A percentile compares a stretch with the other conserved stretches of the same genome.
phyloP scores from a whole-genome alignment of 2,797 vertebrate species.

The Sebastes matsubarae region DNA sequence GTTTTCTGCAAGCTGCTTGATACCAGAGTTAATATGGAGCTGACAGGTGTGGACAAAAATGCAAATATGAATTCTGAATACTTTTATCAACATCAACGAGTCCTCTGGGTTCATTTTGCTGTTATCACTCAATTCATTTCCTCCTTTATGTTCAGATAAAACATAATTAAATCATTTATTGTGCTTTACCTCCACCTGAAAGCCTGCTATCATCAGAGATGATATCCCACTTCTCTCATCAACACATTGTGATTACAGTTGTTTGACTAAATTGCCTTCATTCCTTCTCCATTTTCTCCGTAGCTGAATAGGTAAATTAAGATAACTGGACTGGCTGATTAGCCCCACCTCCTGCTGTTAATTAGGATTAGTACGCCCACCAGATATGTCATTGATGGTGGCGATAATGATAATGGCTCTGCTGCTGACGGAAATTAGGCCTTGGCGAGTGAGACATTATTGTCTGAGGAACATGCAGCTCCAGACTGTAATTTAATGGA shows the following conservation, averaged over 20 bases:
- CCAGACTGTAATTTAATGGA: not conserved
- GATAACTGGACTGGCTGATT: constrained; percentile 46
- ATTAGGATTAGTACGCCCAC: constrained; percentile 50
- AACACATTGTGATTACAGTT: not conserved
- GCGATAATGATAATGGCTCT: constrained; percentile 27
- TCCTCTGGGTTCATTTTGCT: not conserved
- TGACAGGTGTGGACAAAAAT: constrained; percentile 11
- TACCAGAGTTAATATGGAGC: not conserved
- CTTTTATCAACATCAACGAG: not conserved
- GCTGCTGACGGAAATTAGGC: constrained; percentile 2
- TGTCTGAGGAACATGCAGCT: not conserved
- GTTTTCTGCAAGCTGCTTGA: constrained; percentile 9
- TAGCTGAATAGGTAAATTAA: constrained; percentile 32
- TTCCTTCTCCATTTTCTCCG: constrained; percentile 29
- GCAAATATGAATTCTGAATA: not conserved
- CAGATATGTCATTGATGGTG: constrained; percentile 28
- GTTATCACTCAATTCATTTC: not conserved
- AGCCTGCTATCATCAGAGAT: not conserved
- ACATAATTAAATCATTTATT: constrained; percentile 7
- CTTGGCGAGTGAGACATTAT: not conserved
- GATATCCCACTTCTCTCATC: constrained; percentile 12
- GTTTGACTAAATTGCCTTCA: constrained; percentile 9
- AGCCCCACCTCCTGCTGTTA: constrained; percentile 30
- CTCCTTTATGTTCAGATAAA: not conserved
- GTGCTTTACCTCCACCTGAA: not conserved